Conservation (phyloP, 1,140 invertebrate genomes). For the Drosophila bocki region DNA sequence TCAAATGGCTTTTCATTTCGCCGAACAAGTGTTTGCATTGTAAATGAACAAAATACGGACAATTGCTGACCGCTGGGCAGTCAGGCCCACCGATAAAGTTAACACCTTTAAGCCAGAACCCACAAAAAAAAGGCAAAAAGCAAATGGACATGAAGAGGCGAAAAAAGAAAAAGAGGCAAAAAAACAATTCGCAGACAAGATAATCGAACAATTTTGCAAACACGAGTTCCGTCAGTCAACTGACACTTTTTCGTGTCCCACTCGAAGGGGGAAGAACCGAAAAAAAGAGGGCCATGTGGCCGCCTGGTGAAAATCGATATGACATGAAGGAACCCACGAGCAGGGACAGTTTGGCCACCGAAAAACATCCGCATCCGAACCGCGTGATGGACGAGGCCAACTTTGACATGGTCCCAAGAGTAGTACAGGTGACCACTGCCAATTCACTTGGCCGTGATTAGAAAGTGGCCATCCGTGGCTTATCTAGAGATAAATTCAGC, state of each 20-base stretch:
- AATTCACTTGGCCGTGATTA: constrained; percentile 71
- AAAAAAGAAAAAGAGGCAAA: constrained; percentile 10
- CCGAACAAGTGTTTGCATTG: constrained; percentile 71
- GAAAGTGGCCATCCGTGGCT: constrained; percentile 42
- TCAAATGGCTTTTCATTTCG: constrained; percentile 70
- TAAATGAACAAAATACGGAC: constrained; percentile 42
- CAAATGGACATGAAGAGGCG: constrained; percentile 24
- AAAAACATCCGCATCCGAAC: constrained; percentile 40
- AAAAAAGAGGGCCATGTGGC: constrained; percentile 23
- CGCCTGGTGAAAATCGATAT: constrained; percentile 73
- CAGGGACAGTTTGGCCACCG: constrained; percentile 54
- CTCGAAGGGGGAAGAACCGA: constrained; percentile 21
- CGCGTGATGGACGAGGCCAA: constrained; percentile 67
- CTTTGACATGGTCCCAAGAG: constrained; percentile 54
- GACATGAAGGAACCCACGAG: constrained; percentile 66
- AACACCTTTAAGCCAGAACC: constrained; percentile 75
- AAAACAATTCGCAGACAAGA: constrained; percentile 51
- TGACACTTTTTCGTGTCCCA: constrained; percentile 77
- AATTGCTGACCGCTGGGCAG: constrained; percentile 38
- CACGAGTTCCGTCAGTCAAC: constrained; percentile 72
- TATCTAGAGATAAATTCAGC: constrained; percentile 44
- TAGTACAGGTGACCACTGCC: constrained; percentile 49
- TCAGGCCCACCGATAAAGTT: constrained; percentile 65
- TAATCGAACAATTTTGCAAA: constrained; percentile 69
- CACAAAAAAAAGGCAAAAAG: constrained; percentile 46